phyloP scores from a whole-genome alignment of 92 coral and sea anemone genomes.

The Phenganax marumi region DNA sequence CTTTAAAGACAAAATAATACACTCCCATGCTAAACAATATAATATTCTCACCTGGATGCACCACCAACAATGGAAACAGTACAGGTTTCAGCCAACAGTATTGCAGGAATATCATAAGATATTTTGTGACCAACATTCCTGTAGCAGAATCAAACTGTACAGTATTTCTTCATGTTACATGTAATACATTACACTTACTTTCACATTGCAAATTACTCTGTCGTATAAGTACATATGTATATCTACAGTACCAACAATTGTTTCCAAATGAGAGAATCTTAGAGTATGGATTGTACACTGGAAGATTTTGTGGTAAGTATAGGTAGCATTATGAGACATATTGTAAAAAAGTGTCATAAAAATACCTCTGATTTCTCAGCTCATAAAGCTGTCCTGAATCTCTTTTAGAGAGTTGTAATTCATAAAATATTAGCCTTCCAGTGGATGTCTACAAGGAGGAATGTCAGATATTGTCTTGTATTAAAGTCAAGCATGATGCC shows the following conservation, averaged over 20 bases:
- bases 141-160: background rate
- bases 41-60: slow-evolving; percentile 64
- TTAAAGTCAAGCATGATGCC: background rate
- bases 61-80: slow-evolving; percentile 78
- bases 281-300: no score
- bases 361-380: slow-evolving; percentile 69
- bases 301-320: no score
- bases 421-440: slow-evolving; percentile 82
- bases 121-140: slow-evolving; percentile 42
- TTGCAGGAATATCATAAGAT: slow-evolving; percentile 75
- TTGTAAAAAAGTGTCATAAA: background rate
- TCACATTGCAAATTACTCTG: no score
- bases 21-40: background rate
- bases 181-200: no score
- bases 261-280: no score
- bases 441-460: slow-evolving; percentile 72
- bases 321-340: background rate
- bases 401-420: slow-evolving; percentile 76
- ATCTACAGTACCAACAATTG: no score
- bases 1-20: background rate
- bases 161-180: no score
- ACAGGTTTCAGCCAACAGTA: slow-evolving; percentile 71
- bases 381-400: slow-evolving; percentile 66
- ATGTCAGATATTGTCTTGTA: background rate
- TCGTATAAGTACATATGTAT: no score